Conservation (phyloP, 2,113 vertebrate genomes). For the Coturnix japonica region DNA sequence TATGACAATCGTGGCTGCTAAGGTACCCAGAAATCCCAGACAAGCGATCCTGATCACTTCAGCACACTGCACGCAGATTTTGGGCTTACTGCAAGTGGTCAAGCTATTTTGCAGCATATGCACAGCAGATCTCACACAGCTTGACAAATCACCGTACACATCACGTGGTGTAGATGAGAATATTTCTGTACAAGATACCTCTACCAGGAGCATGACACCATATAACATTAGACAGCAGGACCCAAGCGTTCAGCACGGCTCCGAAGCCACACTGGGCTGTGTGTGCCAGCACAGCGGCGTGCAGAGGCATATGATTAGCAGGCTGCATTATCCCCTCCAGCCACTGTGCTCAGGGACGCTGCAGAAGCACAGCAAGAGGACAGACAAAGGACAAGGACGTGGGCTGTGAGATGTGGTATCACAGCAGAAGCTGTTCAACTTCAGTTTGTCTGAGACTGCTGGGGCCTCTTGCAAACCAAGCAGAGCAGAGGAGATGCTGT, state of each 20-base stretch:
- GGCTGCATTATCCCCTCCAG: constrained; percentile 38
- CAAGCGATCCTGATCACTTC: not conserved
- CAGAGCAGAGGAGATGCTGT: accelerated
- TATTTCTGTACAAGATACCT: not conserved
- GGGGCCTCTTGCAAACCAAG: not conserved
- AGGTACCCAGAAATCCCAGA: not conserved
- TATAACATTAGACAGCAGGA: constrained; percentile 33
- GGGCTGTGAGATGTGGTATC: not conserved
- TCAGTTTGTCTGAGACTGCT: not conserved
- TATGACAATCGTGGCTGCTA: accelerated
- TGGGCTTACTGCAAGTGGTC: constrained; percentile 26
- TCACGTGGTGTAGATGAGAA: not conserved
- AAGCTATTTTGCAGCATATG: constrained; percentile 52
- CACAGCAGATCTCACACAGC: constrained; percentile 48
- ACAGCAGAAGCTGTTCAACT: not conserved
- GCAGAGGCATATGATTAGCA: constrained; percentile 44
- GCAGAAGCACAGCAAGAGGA: constrained; percentile 15
- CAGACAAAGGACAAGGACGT: not conserved
- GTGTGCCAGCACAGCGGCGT: not conserved
- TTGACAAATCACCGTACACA: constrained; percentile 37
- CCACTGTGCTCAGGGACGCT: not conserved
- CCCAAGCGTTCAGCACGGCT: not conserved
- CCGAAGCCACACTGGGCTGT: not conserved
- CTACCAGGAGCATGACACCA: constrained; percentile 37
- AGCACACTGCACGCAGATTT: accelerated